phyloP scores from a whole-genome alignment of 2,888 invertebrate genomes.

The Panorpa germanica region DNA sequence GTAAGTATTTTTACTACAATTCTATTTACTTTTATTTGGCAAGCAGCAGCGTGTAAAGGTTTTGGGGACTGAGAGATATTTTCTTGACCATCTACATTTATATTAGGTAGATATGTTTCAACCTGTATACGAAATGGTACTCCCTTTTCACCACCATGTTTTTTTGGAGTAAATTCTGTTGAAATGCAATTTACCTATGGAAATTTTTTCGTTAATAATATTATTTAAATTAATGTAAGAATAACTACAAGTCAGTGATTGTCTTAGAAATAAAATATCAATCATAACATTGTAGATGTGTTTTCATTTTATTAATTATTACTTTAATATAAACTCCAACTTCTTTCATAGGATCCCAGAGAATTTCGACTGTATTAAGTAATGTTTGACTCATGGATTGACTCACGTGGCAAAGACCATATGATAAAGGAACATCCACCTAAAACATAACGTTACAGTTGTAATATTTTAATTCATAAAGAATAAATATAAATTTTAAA shows the following conservation, averaged over 20 bases:
- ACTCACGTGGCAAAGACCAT: conserved; percentile 70
- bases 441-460: conserved; percentile 14
- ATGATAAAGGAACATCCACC: conserved; percentile 82
- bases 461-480: not conserved
- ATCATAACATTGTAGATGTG: too few species aligned
- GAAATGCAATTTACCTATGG: conserved; percentile 83
- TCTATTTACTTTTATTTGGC: conserved; percentile 79
- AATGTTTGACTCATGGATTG: conserved; percentile 44
- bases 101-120: conserved; percentile 46
- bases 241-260: too few species aligned
- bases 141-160: conserved; percentile 95
- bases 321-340: conserved; percentile 90
- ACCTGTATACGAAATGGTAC: conserved; percentile 93
- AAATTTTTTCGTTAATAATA: conserved; percentile 2
- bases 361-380: conserved; percentile 70
- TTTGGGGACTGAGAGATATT: too few species aligned
- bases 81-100: too few species aligned
- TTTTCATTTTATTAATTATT: conserved; percentile 13
- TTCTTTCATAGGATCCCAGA: conserved; percentile 93
- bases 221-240: not conserved
- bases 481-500: not conserved
- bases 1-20: conserved; percentile 1
- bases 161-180: conserved; percentile 94
- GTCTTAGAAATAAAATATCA: too few species aligned
- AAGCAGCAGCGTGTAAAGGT: conserved; percentile 83